Evolutionary conservation across 2,888 invertebrate species (phyloP), one percentile per base, ranked within the genome.

Genomic region (Bombylius major): DNA sequence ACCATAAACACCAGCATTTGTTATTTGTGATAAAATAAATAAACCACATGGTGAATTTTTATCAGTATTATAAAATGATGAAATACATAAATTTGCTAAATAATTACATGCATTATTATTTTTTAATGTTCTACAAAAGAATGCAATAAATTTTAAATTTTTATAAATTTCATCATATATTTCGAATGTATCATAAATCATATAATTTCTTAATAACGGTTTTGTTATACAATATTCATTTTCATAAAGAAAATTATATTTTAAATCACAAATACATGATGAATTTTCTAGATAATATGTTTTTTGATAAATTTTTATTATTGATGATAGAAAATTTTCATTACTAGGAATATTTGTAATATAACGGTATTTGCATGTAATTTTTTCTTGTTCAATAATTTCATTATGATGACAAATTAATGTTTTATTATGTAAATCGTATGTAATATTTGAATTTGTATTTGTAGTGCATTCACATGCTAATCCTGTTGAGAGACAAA

Each of bases 31-130:
- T 5, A 70, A 63, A 55, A 71, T 58, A 58, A 75, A 73, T 14
- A 69, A 59, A 44, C 69, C 69, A 59, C 79, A 79, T 0, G 79
- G 77, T 6, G 76, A 76, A 56, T 74, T 71, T 57, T 75, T 71
- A 14, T 75, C 76, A 60, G 78, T 75, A 14, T 75, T 71, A 63
- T 77, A 81, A 57, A 81, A 71, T 8, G 78, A 78, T 55, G 84
- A 68, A 1, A 79, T 75, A 65, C 87, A 87, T 69, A 86, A 75
- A 69, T 86, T 86, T 3, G 82, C 81, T 57, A 87, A 70, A 58
- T 79, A 75, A 69, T 85, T 82, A 64, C 87, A 87, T 11, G 83
- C 80, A 14, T 76, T 78, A 54, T 69, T 69, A 63, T 75, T 75
- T 66, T 76, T 65, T 46, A 77, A 58, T 0, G 66, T 62, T 60